A percentile compares a stretch with the other conserved stretches of the same genome.
These are phyloP conservation scores for Amphimedon queenslandica DNA, from an alignment of 37 sponge, comb jelly and placozoan genomes.

Conservation along the genomic window DNA sequence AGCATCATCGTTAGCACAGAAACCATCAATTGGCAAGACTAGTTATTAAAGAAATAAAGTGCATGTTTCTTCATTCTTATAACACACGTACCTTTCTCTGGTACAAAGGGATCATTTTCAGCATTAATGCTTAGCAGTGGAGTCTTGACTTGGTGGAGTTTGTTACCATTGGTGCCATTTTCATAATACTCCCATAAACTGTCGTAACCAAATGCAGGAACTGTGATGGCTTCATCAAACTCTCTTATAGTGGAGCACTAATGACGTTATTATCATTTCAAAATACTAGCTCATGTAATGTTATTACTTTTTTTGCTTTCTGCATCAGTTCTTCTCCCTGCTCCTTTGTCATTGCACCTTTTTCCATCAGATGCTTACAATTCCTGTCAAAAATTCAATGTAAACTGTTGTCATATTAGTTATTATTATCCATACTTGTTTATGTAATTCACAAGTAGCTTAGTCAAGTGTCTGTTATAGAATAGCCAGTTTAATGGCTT, in stretches of 20 bases:
- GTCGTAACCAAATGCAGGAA: constrained; percentile 59
- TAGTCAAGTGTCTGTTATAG: constrained; percentile 27
- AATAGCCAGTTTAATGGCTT: constrained; percentile 16
- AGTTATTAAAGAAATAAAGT: not conserved
- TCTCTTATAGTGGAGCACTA: constrained; percentile 39
- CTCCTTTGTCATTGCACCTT: too few species aligned
- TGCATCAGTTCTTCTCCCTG: too few species aligned
- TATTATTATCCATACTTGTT: constrained; percentile 44
- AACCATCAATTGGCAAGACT: constrained; percentile 52
- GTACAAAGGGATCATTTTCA: constrained; percentile 72
- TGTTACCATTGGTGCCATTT: constrained; percentile 25
- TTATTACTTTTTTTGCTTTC: too few species aligned
- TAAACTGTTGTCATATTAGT: too few species aligned
- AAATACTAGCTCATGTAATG: too few species aligned
- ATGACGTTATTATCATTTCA: too few species aligned
- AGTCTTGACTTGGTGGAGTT: constrained; percentile 32
- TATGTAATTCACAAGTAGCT: constrained; percentile 2
- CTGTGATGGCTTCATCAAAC: constrained; percentile 46
- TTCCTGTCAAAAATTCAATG: too few species aligned
- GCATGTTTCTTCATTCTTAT: not conserved
- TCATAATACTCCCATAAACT: constrained; percentile 60
- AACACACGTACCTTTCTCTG: constrained; percentile 32
- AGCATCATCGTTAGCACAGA: constrained; percentile 27
- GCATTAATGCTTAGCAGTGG: constrained; percentile 58
- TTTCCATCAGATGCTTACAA: too few species aligned